Evolutionary conservation across 1,140 invertebrate genomes (phyloP).

Genomic region (Pristionchus pacificus): DNA sequence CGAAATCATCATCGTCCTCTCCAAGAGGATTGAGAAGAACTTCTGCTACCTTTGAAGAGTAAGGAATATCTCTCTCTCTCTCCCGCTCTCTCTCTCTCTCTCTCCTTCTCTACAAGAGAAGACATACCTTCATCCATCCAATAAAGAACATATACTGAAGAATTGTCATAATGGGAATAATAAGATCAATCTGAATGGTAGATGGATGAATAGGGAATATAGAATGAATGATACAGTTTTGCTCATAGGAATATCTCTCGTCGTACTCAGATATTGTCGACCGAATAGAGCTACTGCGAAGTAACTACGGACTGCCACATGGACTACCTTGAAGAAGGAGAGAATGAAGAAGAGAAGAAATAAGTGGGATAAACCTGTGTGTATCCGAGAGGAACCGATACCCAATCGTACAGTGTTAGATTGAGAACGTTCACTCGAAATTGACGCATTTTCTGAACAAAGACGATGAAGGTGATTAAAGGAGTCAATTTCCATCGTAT

Average conservation of each 20-base stretch:
- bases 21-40: conserved; percentile 42
- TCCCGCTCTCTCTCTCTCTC: too few species aligned
- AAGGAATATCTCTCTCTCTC: too few species aligned
- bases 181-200: conserved; percentile 43
- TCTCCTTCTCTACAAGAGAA: too few species aligned
- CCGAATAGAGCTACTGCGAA: conserved; percentile 50
- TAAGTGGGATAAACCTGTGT: conserved; percentile 20
- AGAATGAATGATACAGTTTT: background rate
- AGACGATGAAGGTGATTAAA: conserved; percentile 7
- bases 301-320: conserved; percentile 43
- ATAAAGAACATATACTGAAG: conserved; percentile 47
- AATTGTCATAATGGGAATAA: conserved; percentile 46
- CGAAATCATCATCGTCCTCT: conserved; percentile 49
- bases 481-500: conserved; percentile 4
- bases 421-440: conserved; percentile 49
- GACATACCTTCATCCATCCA: conserved; percentile 48
- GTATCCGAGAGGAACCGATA: conserved; percentile 49
- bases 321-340: conserved; percentile 29
- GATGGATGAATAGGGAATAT: background rate
- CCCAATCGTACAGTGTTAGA: conserved; percentile 53
- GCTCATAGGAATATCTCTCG: conserved; percentile 6
- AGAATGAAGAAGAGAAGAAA: too few species aligned
- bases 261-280: conserved; percentile 41
- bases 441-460: conserved; percentile 47
- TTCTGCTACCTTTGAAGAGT: too few species aligned